These are phyloP conservation scores for Virgularia gustaviana DNA, from an alignment of 92 coral and sea anemone genomes.

Conservation along the genomic window DNA sequence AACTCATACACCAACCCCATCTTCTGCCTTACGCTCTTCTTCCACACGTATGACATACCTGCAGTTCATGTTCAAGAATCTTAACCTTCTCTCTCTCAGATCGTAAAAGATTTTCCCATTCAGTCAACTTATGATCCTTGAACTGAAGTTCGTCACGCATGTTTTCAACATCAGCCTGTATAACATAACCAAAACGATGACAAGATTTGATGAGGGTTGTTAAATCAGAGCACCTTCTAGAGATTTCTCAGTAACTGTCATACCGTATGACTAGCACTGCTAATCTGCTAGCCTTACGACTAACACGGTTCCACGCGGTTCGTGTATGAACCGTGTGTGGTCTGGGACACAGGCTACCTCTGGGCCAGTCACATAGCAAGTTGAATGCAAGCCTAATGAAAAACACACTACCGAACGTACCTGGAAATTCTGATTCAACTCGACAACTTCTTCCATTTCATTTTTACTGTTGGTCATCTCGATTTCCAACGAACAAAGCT, in stretches of 20 bases:
- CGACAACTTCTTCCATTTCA: constrained; percentile 81
- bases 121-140: constrained; percentile 81
- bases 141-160: constrained; percentile 89
- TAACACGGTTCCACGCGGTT: too few species aligned
- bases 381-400: background rate
- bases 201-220: background rate
- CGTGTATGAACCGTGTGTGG: too few species aligned
- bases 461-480: constrained; percentile 81
- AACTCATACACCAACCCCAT: background rate
- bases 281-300: too few species aligned
- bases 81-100: constrained; percentile 69
- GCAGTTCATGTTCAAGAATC: constrained; percentile 83
- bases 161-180: constrained; percentile 84
- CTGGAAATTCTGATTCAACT: constrained; percentile 85
- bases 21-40: background rate
- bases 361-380: too few species aligned
- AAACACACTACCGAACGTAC: constrained; percentile 34
- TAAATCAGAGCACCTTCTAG: too few species aligned
- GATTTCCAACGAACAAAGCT: constrained; percentile 87
- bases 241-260: too few species aligned
- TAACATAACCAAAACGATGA: background rate
- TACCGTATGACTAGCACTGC: too few species aligned
- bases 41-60: constrained; percentile 46
- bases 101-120: constrained; percentile 77
- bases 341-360: too few species aligned